Evolutionary conservation across 2,113 vertebrate genomes (phyloP).

Genomic region (Capreolus pygargus): DNA sequence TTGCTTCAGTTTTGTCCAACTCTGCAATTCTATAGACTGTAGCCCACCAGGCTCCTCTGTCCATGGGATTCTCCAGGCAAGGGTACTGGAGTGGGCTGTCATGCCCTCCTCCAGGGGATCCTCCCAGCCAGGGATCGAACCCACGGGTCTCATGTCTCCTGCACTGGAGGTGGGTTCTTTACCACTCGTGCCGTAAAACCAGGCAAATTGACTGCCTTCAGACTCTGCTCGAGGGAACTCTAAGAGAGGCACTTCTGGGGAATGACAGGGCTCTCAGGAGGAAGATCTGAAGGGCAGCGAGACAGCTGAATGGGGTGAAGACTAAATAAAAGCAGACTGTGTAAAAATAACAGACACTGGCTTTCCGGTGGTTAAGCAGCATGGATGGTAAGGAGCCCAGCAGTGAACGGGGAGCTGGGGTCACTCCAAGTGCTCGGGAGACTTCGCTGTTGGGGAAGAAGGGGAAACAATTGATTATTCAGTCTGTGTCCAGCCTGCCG

Average conservation of each 20-base stretch:
- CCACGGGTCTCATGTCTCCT: background rate
- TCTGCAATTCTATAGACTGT: background rate
- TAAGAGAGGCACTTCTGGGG: accelerated
- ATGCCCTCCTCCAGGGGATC: background rate
- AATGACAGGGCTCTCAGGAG: accelerated
- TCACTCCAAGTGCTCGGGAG: accelerated
- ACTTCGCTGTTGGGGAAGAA: background rate
- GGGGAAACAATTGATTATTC: accelerated
- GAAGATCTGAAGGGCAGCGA: accelerated
- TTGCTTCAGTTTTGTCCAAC: accelerated
- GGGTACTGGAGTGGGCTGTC: background rate
- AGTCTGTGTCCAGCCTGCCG: background rate
- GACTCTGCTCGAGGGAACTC: accelerated
- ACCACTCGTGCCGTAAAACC: background rate
- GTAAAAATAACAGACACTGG: accelerated
- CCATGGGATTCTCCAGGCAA: background rate
- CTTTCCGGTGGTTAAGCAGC: accelerated
- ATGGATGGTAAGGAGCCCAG: accelerated
- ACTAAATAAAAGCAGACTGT: accelerated
- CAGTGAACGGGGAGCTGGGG: accelerated
- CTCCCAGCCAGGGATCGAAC: background rate
- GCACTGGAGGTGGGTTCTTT: accelerated
- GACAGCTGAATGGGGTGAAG: accelerated
- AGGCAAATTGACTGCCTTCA: accelerated
- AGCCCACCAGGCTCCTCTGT: background rate